Evolutionary conservation across 2,888 invertebrate genomes (phyloP), one percentile per base, ranked within the genome.

Genomic region (Archaeoteleia sp.): DNA sequence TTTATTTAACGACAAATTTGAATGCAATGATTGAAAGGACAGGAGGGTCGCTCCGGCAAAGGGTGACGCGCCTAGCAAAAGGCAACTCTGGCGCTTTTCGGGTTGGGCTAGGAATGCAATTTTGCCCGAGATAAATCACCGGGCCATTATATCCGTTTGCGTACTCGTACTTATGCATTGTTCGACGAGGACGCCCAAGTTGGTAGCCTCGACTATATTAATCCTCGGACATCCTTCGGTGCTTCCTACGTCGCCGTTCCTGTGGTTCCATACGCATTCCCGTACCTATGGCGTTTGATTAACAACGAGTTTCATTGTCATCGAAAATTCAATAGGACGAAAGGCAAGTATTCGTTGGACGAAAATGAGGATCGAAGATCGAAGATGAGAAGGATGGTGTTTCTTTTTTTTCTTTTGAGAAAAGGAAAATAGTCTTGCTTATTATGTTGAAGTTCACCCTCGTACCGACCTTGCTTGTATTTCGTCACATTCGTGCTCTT

Each of bases 151-250:
- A 67, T 48, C 51, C 10, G 40, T 53, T 39, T 46, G 67, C 62
- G 34, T 57, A 35, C 35, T 54, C 43, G 45, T 49, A 61, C 53
- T 54, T 35, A 34, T 48, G 65, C 67, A 68, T 46, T 61, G 61
- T 67, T 57, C 40, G 46, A 45, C 57, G 29, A n/a, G 67, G 54
- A 29, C 51, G 39, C 61, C 37, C 54, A 67, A 72, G 73, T 74
- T 76, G 74, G 72, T 72, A 73, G 71, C 72, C 79, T 74, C 78
- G 74, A 75, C 74, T 78, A 78, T 80, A 78, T 78, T 80, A 81
- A 80, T 80, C 80, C 76, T 71, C 65, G 73, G 75, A 74, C 73
- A 74, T 73, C 75, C 75, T 72, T 61, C 72, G 68, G 72, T 74
- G 72, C 72, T 73, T 63, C 68, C 67, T 8, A 8, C 39, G 23